Conservation (phyloP, 1,140 invertebrate genomes). For the Nixonia krombeini region DNA sequence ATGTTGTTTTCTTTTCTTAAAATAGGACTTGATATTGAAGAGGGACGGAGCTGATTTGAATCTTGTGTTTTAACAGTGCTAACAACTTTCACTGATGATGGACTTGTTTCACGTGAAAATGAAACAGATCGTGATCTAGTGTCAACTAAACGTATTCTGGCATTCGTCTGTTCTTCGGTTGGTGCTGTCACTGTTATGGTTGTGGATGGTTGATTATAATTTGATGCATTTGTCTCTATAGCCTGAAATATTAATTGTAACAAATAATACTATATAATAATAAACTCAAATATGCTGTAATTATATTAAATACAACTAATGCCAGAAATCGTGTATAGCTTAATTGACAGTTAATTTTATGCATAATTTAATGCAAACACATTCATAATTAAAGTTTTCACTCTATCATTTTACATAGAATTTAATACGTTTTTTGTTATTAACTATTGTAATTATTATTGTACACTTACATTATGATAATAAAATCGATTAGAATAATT, state of each 20-base stretch:
- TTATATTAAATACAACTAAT: background rate
- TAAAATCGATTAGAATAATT: background rate
- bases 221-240: too few species aligned
- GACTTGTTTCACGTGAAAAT: background rate
- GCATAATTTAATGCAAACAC: too few species aligned
- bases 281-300: background rate
- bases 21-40: background rate
- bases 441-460: too few species aligned
- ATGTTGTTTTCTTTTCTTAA: conserved; percentile 13
- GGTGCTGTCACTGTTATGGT: background rate
- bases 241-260: background rate
- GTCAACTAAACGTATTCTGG: conserved; percentile 7
- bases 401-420: too few species aligned
- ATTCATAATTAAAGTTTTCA: too few species aligned
- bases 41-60: background rate
- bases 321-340: background rate
- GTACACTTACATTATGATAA: too few species aligned
- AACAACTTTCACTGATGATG: background rate
- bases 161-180: conserved; percentile 8
- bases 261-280: background rate
- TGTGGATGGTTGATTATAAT: too few species aligned
- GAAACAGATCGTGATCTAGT: conserved; percentile 7
- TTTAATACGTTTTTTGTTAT: too few species aligned
- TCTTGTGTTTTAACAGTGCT: conserved; percentile 20
- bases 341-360: too few species aligned